phyloP scores from a whole-genome alignment of 1,140 invertebrate species.

The Myzus persicae region DNA sequence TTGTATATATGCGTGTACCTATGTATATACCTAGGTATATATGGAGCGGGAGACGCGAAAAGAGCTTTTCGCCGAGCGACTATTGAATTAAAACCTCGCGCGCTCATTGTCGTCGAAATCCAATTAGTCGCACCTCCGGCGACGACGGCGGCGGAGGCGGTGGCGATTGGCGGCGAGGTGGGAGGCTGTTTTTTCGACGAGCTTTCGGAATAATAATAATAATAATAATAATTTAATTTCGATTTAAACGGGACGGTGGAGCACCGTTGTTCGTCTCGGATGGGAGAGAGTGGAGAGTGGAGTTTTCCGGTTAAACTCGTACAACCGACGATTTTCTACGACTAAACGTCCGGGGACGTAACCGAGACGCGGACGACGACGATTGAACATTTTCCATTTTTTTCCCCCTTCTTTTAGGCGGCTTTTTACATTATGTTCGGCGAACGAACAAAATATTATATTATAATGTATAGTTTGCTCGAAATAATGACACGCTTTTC shows the following conservation, averaged over 20 bases:
- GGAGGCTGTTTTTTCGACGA: conserved; percentile 47
- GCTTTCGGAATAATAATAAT: conserved; percentile 56
- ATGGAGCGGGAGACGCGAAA: background rate
- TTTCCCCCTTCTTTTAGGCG: background rate
- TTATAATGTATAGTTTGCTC: background rate
- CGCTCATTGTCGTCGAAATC: conserved; percentile 56
- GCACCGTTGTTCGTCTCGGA: background rate
- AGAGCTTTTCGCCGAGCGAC: conserved; percentile 45
- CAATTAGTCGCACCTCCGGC: conserved; percentile 44
- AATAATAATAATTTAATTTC: conserved; percentile 58
- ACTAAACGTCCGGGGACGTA: background rate
- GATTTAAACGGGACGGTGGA: conserved; percentile 44
- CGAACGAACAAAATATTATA: conserved; percentile 3
- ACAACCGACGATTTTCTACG: background rate
- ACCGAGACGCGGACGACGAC: background rate
- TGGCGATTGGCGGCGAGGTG: background rate
- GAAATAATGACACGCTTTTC: conserved; percentile 36
- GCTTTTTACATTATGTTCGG: background rate
- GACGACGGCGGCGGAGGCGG: no score
- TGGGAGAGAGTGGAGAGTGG: background rate
- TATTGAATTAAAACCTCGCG: conserved; percentile 55
- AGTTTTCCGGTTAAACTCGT: conserved; percentile 22
- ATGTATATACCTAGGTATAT: background rate
- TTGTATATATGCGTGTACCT: no score
- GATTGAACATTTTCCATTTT: conserved; percentile 11